Base-by-base conservation (phyloP, 2,113 vertebrate genomes). In the Vanacampus margaritifer region DNA sequence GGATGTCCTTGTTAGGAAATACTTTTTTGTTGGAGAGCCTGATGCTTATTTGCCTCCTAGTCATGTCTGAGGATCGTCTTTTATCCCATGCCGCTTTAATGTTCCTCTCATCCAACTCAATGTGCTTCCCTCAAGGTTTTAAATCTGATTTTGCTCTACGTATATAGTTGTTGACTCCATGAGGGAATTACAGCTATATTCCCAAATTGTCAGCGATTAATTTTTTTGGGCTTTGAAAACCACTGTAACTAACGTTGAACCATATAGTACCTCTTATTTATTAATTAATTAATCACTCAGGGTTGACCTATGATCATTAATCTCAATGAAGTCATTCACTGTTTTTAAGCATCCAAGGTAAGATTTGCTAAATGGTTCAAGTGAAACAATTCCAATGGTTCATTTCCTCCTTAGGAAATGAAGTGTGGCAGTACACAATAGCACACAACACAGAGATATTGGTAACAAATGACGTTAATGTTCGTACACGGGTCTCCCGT, bases 31-130 rank as follows among this genome's bases (percentile, higher is more conserved):
- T 57, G 70, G 37, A 35, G 17, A 65, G 72, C 36, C 10, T 28
- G 46, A 71, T 70, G 50, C 16, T 74, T 14, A 77, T 73, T 66
- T 74, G 0, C n/a, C 67, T 53, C 58, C 51, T 1, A 65, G 73
- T 69, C 41, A 73, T 51, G 51, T 62, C 36, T 23, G 23, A 16
- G 53, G 41, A 58, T 14, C 51, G 6, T 65, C 36, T 35, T 72
- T 74, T 84, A 36, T 79, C 53, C 13, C 2, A 41, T 9, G n/a
- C 39, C 1, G 23, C 23, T 62, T 62, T 62, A 26, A 62, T 43
- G 59, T 39, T 32, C 26, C 6, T 7, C 8, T 32, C 54, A 17
- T 54, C 2, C 3, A 59, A 59, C 19, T 39, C 11, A 5, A 23
- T 39, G 19, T 3, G 23, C 21, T 23, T 16, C 37, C 12, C n/a